phyloP scores from a whole-genome alignment of 1,140 invertebrate species.

The Lepidurus apus region DNA sequence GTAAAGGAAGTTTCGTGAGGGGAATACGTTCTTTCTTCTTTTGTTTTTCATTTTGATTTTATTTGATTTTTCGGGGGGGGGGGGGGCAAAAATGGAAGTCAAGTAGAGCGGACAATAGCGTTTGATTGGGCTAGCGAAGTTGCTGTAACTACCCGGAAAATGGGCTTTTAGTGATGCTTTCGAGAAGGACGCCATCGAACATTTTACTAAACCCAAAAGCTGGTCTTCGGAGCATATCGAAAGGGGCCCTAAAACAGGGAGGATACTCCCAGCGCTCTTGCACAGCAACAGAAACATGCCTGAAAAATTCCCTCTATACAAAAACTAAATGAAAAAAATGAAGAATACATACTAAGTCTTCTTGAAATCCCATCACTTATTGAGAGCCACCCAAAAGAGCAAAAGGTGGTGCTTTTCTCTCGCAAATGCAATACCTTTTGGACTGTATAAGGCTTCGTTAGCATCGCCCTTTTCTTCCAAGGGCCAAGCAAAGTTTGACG shows the following conservation, averaged over 20 bases:
- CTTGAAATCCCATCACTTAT: not conserved
- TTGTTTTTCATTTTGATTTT: not conserved
- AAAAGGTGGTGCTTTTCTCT: not conserved
- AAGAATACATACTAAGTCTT: not conserved
- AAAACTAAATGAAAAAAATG: not conserved
- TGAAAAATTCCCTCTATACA: not conserved
- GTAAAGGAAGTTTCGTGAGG: too few relatives aligned
- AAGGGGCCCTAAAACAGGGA: not conserved
- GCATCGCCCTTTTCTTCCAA: not conserved
- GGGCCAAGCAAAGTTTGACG: not conserved
- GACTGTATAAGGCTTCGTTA: not conserved
- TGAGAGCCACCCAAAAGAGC: not conserved
- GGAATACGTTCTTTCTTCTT: not conserved
- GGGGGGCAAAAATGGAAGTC: not conserved
- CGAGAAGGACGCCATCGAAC: not conserved
- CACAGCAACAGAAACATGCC: not conserved
- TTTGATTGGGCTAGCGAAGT: conserved; percentile 5
- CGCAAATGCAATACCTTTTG: not conserved
- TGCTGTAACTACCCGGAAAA: not conserved
- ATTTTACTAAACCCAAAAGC: too few relatives aligned
- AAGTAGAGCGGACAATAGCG: not conserved
- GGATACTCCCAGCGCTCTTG: not conserved
- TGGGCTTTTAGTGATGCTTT: not conserved
- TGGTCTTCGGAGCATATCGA: not conserved
- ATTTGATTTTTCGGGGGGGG: not conserved